Percentiles rank a stretch among this genome's conserved stretches.
Conservation (phyloP, 2,888 invertebrate genomes). For the Rosalia funebris region DNA sequence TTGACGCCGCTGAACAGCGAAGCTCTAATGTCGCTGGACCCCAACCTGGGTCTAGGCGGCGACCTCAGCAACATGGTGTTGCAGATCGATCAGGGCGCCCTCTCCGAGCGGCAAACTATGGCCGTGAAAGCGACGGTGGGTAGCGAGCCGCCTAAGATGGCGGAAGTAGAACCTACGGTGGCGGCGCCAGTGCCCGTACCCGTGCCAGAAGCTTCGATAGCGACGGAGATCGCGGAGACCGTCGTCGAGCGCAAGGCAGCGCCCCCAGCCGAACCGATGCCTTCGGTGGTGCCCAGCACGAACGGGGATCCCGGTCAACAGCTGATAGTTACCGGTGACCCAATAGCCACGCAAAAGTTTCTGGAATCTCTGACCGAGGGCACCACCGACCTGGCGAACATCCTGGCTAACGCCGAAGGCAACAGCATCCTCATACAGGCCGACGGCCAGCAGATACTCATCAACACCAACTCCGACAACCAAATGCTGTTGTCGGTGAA, state of each 20-base stretch:
- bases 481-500: slow-evolving; percentile 55
- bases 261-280: slow-evolving; percentile 38
- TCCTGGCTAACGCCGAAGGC: slow-evolving; percentile 61
- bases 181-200: not conserved
- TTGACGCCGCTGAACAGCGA: slow-evolving; percentile 79
- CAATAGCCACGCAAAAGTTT: slow-evolving; percentile 62
- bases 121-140: slow-evolving; percentile 22
- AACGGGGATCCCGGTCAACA: slow-evolving; percentile 54
- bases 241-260: slow-evolving; percentile 25
- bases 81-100: slow-evolving; percentile 65
- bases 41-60: slow-evolving; percentile 64
- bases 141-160: not conserved
- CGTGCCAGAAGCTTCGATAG: slow-evolving; percentile 5
- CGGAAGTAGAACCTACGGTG: not conserved
- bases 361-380: slow-evolving; percentile 62
- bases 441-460: slow-evolving; percentile 65
- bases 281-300: slow-evolving; percentile 23
- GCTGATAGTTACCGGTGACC: slow-evolving; percentile 62
- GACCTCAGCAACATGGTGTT: slow-evolving; percentile 67
- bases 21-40: slow-evolving; percentile 70
- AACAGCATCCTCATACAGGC: slow-evolving; percentile 62
- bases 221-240: slow-evolving; percentile 24
- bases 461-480: slow-evolving; percentile 60
- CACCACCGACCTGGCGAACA: slow-evolving; percentile 61
- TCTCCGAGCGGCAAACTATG: slow-evolving; percentile 32